Base-by-base conservation (phyloP, 1,140 invertebrate genomes). In the Saccostrea cuccullata region DNA sequence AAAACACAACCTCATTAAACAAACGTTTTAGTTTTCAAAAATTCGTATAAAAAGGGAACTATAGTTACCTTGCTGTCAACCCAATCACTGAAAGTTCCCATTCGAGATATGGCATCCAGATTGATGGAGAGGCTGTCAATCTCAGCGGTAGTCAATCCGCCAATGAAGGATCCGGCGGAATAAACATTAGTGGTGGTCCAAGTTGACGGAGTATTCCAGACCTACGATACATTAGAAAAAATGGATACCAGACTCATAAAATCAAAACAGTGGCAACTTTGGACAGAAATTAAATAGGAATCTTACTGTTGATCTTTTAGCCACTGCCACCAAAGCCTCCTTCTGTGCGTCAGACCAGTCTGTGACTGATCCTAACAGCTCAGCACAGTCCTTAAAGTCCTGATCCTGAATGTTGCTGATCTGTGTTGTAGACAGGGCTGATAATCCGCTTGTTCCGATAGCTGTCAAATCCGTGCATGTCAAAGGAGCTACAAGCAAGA, bases 31-130 rank as follows among this genome's bases (percentile, higher is more conserved):
- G 11, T 11, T 36, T 82, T 82, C 2, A 26, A 36, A 36, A 36
- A 82, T 82, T 20, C 20, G 30, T 23, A 30, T 82, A 26, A 30
- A 30, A 23, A 9, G 26, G 40, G 26, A 23, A 23, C 30, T 30
- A 23, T 17, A 20, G 82, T 56, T 56, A 90, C 89, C 60, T 88
- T 47, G 9, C 82, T 58, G 73, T 86, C 87, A 26, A 55, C 56
- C 89, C 89, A 90, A 8, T 84, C 86, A 88, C 70, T 55, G 64
- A 86, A 90, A n/a, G 85, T 55, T 55, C 89, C 89, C 13, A 90
- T 87, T 47, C 87, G 84, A 73, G 84, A 85, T 6, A 90, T 70
- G 8, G 89, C 70, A 64, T 90, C 89, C 40, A 90, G 15, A 56
- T 90, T 73, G 9, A 90, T 20, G 23, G 73, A 30, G 1, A 90